phyloP scores from a whole-genome alignment of 2,888 invertebrate genomes.

The Sicus ferrugineus region DNA sequence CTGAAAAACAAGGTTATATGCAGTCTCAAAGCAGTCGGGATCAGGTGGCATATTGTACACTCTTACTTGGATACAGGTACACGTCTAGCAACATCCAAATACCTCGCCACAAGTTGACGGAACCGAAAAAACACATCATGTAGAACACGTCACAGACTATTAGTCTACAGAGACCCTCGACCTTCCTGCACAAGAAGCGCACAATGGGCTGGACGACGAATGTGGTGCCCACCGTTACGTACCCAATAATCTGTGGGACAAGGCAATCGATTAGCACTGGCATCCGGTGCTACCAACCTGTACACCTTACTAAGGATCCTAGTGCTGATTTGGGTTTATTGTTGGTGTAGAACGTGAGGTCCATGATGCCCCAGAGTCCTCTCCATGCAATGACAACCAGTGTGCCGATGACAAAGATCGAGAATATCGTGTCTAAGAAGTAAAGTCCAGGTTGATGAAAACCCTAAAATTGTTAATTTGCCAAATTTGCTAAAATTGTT shows the following conservation, averaged over 20 bases:
- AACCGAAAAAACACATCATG: constrained; percentile 79
- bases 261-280: neutral
- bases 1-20: constrained; percentile 59
- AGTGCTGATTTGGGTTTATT: constrained; percentile 74
- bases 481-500: too few relatives aligned
- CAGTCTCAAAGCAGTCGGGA: neutral
- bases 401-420: constrained; percentile 83
- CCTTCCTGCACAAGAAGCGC: constrained; percentile 73
- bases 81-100: constrained; percentile 83
- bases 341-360: constrained; percentile 80
- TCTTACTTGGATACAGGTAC: constrained; percentile 77
- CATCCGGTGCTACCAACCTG: neutral
- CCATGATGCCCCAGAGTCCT: constrained; percentile 84
- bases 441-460: constrained; percentile 76
- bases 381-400: constrained; percentile 90
- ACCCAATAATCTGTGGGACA: constrained; percentile 69
- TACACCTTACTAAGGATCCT: constrained; percentile 77
- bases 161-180: constrained; percentile 74
- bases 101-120: constrained; percentile 89
- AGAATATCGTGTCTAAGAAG: constrained; percentile 85
- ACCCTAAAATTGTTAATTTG: constrained; percentile 70
- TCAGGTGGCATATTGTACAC: neutral
- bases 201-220: constrained; percentile 79
- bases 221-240: constrained; percentile 75
- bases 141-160: constrained; percentile 80